Percentiles rank a stretch among this genome's conserved stretches.
phyloP scores from a whole-genome alignment of 2,113 vertebrate genomes.

The Stictonetta naevosa region DNA sequence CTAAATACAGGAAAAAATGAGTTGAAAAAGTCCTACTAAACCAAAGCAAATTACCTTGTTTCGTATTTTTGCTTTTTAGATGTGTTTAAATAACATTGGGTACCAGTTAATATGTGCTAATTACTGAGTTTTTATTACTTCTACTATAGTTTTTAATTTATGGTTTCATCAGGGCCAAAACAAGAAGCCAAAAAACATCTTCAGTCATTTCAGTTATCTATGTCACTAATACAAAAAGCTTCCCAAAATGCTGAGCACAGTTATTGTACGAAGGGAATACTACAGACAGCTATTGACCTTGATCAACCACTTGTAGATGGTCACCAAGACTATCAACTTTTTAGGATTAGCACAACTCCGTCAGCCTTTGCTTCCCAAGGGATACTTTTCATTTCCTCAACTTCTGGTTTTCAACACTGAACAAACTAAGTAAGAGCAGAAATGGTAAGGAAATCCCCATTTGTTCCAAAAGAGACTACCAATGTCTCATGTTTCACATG shows the following conservation, averaged over 20 bases:
- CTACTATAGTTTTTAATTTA: neutral
- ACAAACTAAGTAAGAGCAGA: neutral
- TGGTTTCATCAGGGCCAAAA: neutral
- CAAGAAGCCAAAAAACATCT: neutral
- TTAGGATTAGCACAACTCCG: neutral
- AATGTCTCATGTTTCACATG: neutral
- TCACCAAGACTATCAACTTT: neutral
- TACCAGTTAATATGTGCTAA: accelerated
- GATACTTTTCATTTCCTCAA: neutral
- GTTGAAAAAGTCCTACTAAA: neutral
- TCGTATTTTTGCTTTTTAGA: neutral
- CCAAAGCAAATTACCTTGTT: neutral
- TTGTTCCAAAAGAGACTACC: constrained; percentile 44
- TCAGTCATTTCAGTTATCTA: neutral
- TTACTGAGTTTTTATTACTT: neutral
- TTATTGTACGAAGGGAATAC: neutral
- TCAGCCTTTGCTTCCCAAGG: neutral
- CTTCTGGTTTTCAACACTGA: constrained; percentile 3
- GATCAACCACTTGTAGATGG: neutral
- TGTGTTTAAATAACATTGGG: neutral
- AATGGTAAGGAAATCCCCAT: constrained; percentile 11
- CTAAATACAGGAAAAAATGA: neutral
- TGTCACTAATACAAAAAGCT: neutral
- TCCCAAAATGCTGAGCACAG: neutral
- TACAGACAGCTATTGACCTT: neutral